Evolutionary conservation across 2,888 invertebrate species (phyloP).

Genomic region (Papilio elwesi): DNA sequence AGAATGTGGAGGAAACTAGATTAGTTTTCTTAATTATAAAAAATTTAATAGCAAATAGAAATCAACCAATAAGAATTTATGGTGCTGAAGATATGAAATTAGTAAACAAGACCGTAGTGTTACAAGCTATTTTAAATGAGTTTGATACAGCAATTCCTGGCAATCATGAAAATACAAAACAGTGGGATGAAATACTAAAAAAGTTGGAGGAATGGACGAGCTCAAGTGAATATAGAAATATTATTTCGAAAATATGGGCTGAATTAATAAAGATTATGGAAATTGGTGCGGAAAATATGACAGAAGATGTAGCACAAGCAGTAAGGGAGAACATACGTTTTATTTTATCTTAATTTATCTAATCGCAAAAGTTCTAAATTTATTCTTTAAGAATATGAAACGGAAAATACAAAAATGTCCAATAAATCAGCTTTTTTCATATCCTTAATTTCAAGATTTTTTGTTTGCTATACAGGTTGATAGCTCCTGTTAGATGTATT

Average conservation of each 20-base stretch:
- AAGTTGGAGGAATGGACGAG: slow-evolving; percentile 15
- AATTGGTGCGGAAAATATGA: slow-evolving; percentile 28
- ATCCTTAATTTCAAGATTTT: no score
- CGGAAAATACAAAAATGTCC: no score
- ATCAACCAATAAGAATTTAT: slow-evolving; percentile 49
- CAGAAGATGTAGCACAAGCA: slow-evolving; percentile 5
- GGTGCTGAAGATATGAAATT: slow-evolving; percentile 40
- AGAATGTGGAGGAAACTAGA: slow-evolving; percentile 37
- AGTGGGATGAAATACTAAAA: slow-evolving; percentile 20
- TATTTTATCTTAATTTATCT: not conserved
- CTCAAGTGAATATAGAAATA: not conserved
- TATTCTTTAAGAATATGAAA: no score
- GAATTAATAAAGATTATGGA: slow-evolving; percentile 19
- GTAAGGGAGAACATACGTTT: slow-evolving; percentile 31
- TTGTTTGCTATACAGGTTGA: no score
- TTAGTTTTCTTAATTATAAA: slow-evolving; percentile 46
- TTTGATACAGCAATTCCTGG: slow-evolving; percentile 34
- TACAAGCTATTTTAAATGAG: slow-evolving; percentile 54
- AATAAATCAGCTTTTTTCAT: no score
- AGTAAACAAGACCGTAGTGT: slow-evolving; percentile 50
- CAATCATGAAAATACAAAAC: slow-evolving; percentile 18
- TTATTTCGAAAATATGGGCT: slow-evolving; percentile 6
- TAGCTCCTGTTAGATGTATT: no score
- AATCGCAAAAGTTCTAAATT: no score
- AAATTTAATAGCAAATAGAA: slow-evolving; percentile 49